Base-by-base conservation (phyloP, 2,888 invertebrate genomes). In the Drosophila testacea region DNA sequence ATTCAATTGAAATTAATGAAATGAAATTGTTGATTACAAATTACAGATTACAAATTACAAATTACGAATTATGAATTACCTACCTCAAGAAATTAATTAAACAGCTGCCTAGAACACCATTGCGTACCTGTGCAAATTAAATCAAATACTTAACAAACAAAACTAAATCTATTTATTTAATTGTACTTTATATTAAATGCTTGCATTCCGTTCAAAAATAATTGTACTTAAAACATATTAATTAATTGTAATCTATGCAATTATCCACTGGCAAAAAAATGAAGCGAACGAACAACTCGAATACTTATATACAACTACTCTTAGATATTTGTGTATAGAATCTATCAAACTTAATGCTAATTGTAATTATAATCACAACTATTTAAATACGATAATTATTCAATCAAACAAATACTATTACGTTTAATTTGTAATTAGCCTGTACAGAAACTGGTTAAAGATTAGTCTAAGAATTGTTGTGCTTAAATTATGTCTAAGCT, bases 41-140 rank as follows among this genome's bases (percentile, higher is more conserved):
- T 61, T 68, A 56, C 36, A 48, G 55, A 60, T 67, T 67, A 87
- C 89, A 48, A 57, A 60, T 67, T 66, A 87, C 89, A 3, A 22
- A 22, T 3, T 22, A 22, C 3, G 22, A 22, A 22, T 22, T 22
- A 22, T 22, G 51, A 60, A 59, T 60, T 67, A 87, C 89, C 85
- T 85, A 85, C 85, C 85, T 85, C 85, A 85, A 67, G 55, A 88
- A 83, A 85, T 75, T 79, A 68, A 74, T 66, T 46, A 44, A 61
- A 52, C 64, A 79, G 84, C 83, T 83, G 87, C 89, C 89, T 83
- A 71, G 66, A 77, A 83, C 42, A 75, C 60, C 54, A 81, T 79
- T 83, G 84, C 81, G 86, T 87, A 87, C 86, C 86, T 87, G 86
- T 90, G 81, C 89, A 88, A 89, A 71, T 65, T 64, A 88, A 75